Percentiles rank a stretch among this genome's conserved stretches.
phyloP scores from a whole-genome alignment of 2,888 invertebrate species.

The Acrobasis repandana region DNA sequence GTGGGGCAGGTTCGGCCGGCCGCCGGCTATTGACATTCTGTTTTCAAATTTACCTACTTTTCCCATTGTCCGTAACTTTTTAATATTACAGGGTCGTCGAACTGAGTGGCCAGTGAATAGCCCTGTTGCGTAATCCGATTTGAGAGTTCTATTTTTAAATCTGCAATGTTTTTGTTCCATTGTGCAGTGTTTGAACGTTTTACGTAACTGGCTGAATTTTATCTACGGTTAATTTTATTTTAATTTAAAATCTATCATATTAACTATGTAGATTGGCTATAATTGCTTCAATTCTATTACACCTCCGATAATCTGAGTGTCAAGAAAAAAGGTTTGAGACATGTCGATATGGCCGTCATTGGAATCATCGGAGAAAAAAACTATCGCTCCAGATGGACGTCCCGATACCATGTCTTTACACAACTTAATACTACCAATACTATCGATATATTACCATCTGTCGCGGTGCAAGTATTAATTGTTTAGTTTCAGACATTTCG shows the following conservation, averaged over 20 bases:
- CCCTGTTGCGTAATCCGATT: conserved; percentile 54
- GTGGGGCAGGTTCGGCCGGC: conserved; percentile 80
- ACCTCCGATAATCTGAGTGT: conserved; percentile 28
- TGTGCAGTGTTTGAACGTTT: conserved; percentile 21
- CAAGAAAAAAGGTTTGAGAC: conserved; percentile 34
- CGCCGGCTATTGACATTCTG: conserved; percentile 82
- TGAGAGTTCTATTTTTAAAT: conserved; percentile 42
- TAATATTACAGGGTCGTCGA: conserved; percentile 73
- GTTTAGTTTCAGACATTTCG: conserved; percentile 19
- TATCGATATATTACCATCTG: conserved; percentile 65
- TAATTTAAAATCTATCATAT: no score
- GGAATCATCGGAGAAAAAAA: conserved; percentile 34
- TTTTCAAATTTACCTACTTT: conserved; percentile 81
- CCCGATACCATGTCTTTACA: conserved; percentile 59
- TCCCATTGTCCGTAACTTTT: conserved; percentile 81
- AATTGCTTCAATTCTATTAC: conserved; percentile 17
- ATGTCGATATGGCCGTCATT: conserved; percentile 37
- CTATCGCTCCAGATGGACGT: conserved; percentile 39
- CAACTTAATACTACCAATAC: conserved; percentile 70
- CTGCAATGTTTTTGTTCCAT: conserved; percentile 40
- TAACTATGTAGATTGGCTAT: not conserved
- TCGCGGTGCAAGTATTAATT: conserved; percentile 31
- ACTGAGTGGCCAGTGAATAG: conserved; percentile 64
- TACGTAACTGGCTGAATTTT: not conserved
- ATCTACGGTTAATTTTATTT: not conserved